Percentiles rank a stretch among this genome's conserved stretches.
These are phyloP conservation scores for Hystrix brachyura DNA, from an alignment of 2,113 vertebrate genomes.

Conservation along the genomic window DNA sequence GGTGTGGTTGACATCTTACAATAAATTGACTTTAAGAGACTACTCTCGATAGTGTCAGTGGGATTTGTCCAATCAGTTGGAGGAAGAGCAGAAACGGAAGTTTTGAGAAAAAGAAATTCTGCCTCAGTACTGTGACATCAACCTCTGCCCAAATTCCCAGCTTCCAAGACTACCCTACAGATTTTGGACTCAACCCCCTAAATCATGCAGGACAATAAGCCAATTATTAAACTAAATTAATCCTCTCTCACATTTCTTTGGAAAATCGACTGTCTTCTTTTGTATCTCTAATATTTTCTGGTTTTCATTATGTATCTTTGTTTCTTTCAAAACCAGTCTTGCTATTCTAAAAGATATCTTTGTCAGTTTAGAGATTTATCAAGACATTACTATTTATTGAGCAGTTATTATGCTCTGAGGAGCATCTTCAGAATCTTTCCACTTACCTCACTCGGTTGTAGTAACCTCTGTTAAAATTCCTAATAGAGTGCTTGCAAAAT, in stretches of 20 bases:
- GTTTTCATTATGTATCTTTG: neutral
- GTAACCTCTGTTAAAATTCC: slow-evolving; percentile 13
- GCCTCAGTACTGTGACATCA: neutral
- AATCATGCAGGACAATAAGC: neutral
- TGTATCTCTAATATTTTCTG: slow-evolving; percentile 35
- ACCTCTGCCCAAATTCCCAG: neutral
- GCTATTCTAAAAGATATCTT: neutral
- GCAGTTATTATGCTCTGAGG: neutral
- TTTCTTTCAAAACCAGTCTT: slow-evolving; percentile 35
- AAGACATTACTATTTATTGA: slow-evolving; percentile 23
- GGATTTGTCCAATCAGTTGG: slow-evolving; percentile 1
- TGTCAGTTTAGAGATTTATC: slow-evolving; percentile 45
- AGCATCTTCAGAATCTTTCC: neutral
- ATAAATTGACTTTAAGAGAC: neutral
- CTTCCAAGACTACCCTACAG: neutral
- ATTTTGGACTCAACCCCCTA: neutral
- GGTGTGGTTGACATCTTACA: slow-evolving; percentile 28
- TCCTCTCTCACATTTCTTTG: neutral
- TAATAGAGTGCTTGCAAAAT: neutral
- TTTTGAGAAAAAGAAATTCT: slow-evolving; percentile 38
- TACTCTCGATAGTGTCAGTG: neutral
- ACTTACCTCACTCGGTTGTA: slow-evolving; percentile 15
- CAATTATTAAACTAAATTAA: neutral
- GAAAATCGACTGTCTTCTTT: neutral
- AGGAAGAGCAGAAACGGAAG: neutral